Base-by-base conservation (phyloP, 30 jellyfish, hydroid and myxozoan species). In the Pseudorhiza aurosa region DNA sequence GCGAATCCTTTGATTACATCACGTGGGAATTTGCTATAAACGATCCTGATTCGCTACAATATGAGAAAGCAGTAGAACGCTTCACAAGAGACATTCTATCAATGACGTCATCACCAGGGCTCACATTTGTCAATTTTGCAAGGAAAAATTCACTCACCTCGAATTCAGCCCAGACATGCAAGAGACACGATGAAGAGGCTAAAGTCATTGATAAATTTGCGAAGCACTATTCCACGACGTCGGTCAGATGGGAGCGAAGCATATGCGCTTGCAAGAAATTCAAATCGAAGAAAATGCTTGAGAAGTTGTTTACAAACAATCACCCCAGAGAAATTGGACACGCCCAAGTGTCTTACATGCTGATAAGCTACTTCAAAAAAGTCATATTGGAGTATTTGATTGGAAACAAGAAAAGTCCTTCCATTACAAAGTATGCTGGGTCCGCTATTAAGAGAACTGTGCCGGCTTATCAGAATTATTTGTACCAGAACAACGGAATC, bases 21-120 rank as follows among this genome's bases (percentile, higher is more conserved):
- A 55, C 90, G 19, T 94, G 99, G 99, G 99, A 94, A 32, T 88
- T 94, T 60, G 93, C 93, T 10, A 87, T 87, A 59, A 94, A 94
- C 42, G 99, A 94, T 59, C 89, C 80, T 18, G 88, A 78, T 60
- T 65, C 86, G 62, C n/a, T 69, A 15, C 77, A 93, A 59, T 80
- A 80, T 29, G 83, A 72, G 12, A 46, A 59, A 36, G 85, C 97
- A 1, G 78, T 88, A 22, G 94, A 80, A 33, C 37, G 85, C 9
- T 88, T 88, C 25, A 32, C 81, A 6, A 42, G 96, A 18, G 75
- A 62, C 22, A 46, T 77, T 14, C 24, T 77, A 37, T 65, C 81
- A 0, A 33, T 62, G 57, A 46, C 31, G 19, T 58, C 88, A 49
- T 28, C 28, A 21, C 96, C 96, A 2, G 93, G 96, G 8, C 31